phyloP scores from a whole-genome alignment of 1,140 invertebrate genomes.

The Macrocentrus cingulum region DNA sequence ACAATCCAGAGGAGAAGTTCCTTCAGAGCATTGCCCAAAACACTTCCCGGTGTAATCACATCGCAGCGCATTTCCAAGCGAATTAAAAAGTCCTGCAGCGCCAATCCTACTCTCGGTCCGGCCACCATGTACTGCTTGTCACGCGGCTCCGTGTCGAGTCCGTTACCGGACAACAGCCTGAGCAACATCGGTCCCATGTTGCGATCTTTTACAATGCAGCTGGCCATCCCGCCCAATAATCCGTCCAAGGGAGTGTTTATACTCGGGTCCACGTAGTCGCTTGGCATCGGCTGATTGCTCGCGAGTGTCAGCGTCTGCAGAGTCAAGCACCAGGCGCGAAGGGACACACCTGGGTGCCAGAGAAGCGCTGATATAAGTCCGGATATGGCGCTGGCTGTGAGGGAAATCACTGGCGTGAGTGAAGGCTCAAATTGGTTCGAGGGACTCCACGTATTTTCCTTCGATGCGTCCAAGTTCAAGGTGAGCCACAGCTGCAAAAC shows the following conservation, averaged over 20 bases:
- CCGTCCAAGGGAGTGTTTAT: slow-evolving; percentile 46
- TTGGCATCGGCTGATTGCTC: slow-evolving; percentile 56
- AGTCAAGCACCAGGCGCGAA: slow-evolving; percentile 74
- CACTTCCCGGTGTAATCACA: slow-evolving; percentile 61
- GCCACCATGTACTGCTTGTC: slow-evolving; percentile 63
- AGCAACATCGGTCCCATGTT: slow-evolving; percentile 74
- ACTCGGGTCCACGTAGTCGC: slow-evolving; percentile 43
- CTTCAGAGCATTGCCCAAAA: slow-evolving; percentile 66
- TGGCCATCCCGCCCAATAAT: slow-evolving; percentile 59
- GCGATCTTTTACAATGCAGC: slow-evolving; percentile 67
- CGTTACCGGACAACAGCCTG: slow-evolving; percentile 70
- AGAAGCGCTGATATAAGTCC: slow-evolving; percentile 70
- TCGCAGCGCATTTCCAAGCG: slow-evolving; percentile 72
- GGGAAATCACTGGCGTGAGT: slow-evolving; percentile 69
- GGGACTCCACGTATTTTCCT: slow-evolving; percentile 47
- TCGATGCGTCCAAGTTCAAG: slow-evolving; percentile 64
- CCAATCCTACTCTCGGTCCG: slow-evolving; percentile 76
- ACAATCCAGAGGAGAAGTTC: slow-evolving; percentile 71
- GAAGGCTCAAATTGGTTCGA: slow-evolving; percentile 62
- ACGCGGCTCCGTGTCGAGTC: slow-evolving; percentile 57
- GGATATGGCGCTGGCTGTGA: slow-evolving; percentile 71
- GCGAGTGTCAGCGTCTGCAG: slow-evolving; percentile 67
- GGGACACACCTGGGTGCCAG: slow-evolving; percentile 67
- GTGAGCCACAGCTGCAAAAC: slow-evolving; percentile 83
- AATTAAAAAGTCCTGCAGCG: slow-evolving; percentile 72